Conservation (phyloP, 2,113 vertebrate species). For the Callorhinus ursinus region DNA sequence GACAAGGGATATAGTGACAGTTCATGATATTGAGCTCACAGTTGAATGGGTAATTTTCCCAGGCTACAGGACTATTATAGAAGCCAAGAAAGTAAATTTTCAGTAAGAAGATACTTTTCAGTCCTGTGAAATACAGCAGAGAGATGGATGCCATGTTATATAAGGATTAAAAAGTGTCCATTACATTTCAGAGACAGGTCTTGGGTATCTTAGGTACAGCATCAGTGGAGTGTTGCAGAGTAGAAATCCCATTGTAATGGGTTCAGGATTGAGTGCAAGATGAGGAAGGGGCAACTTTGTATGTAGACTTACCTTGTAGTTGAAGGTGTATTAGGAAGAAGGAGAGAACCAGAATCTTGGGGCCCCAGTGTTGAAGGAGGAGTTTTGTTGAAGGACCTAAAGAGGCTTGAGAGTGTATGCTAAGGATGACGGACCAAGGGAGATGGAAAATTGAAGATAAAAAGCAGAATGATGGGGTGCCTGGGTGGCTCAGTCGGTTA, state of each 20-base stretch:
- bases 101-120: background rate
- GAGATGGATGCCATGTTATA: background rate
- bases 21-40: background rate
- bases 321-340: background rate
- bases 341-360: background rate
- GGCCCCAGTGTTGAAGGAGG: background rate
- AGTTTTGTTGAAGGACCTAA: background rate
- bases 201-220: background rate
- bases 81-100: background rate
- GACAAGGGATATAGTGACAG: background rate
- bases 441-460: background rate
- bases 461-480: background rate
- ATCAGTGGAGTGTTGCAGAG: background rate
- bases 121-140: background rate
- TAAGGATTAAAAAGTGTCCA: background rate
- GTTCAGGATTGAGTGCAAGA: background rate
- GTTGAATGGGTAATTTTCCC: background rate
- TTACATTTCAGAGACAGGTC: background rate
- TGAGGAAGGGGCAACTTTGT: background rate
- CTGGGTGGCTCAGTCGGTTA: too few species aligned
- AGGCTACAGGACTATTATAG: background rate
- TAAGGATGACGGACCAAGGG: background rate
- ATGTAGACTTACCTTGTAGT: background rate
- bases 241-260: background rate
- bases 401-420: background rate